Conservation (phyloP, 2,888 invertebrate genomes). For the Habrosyne pyritoides region DNA sequence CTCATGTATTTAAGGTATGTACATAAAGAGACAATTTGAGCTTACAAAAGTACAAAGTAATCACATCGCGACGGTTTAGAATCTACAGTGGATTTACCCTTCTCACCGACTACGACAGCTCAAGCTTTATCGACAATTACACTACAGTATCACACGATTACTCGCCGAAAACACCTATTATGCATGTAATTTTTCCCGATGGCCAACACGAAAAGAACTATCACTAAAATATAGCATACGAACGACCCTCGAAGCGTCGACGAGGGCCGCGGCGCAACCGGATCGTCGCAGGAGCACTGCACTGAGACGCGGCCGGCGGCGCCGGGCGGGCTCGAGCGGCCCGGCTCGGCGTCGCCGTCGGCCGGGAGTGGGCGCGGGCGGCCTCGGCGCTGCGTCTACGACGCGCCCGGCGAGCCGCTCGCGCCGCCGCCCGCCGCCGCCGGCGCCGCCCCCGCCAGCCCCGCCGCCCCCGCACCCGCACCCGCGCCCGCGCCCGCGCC, state of each 20-base stretch:
- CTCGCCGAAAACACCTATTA: slow-evolving; percentile 77
- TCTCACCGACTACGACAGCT: slow-evolving; percentile 77
- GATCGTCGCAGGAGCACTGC: slow-evolving; percentile 8
- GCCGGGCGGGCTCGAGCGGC: background rate
- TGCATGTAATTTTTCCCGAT: slow-evolving; percentile 71
- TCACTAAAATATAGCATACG: slow-evolving; percentile 62
- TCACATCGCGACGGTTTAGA: slow-evolving; percentile 78
- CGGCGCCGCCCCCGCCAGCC: too few species aligned
- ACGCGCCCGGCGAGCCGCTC: slow-evolving; percentile 54
- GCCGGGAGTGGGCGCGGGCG: too few species aligned
- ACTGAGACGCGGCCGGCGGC: slow-evolving; percentile 15
- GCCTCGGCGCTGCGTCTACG: slow-evolving; percentile 40
- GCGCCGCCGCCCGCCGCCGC: slow-evolving; percentile 25
- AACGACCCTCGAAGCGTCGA: slow-evolving; percentile 41
- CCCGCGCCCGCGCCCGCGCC: slow-evolving; percentile 14
- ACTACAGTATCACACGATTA: slow-evolving; percentile 77
- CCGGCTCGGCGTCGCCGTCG: background rate
- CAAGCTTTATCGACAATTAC: slow-evolving; percentile 77
- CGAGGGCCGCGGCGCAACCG: slow-evolving; percentile 11
- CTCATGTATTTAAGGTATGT: slow-evolving; percentile 75
- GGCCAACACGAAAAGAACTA: slow-evolving; percentile 71
- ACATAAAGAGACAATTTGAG: slow-evolving; percentile 79
- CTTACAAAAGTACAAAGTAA: slow-evolving; percentile 83
- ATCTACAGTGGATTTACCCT: slow-evolving; percentile 79
- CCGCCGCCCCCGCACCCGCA: slow-evolving; percentile 59